Percentiles rank a stretch among this genome's conserved stretches.
These are phyloP conservation scores for Caenorhabditis tropicalis DNA, from an alignment of 1,140 invertebrate species.

Conservation along the genomic window DNA sequence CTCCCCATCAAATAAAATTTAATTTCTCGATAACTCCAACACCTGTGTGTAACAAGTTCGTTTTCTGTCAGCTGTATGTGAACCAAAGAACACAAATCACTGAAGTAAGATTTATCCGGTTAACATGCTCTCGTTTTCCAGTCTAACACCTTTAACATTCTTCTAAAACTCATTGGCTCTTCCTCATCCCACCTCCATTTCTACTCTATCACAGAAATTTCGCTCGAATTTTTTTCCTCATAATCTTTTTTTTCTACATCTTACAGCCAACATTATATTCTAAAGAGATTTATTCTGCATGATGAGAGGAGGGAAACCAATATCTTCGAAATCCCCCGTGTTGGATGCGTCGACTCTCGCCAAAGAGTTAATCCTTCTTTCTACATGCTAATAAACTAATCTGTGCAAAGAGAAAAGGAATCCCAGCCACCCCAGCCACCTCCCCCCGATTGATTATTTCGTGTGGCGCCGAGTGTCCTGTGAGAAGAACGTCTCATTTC, in stretches of 20 bases:
- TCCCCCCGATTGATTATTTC: conserved; percentile 1
- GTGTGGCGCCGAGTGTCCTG: not conserved
- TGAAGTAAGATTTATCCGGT: conserved; percentile 17
- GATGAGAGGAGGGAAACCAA: conserved; percentile 38
- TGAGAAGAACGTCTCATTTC: not conserved
- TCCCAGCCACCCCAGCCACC: not conserved
- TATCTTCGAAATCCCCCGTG: conserved; percentile 31
- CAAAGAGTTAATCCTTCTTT: conserved; percentile 38
- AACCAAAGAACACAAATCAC: conserved; percentile 12
- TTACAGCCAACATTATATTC: not conserved
- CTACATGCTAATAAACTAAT: conserved; percentile 37
- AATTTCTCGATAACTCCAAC: not conserved
- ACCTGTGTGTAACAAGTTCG: conserved; percentile 4
- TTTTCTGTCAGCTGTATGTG: not conserved
- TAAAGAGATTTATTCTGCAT: conserved; percentile 34
- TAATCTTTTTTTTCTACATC: not conserved
- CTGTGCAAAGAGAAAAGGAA: conserved; percentile 14
- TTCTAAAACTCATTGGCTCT: not conserved
- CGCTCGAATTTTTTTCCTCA: not conserved
- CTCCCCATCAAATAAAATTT: conserved; percentile 15
- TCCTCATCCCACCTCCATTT: not conserved
- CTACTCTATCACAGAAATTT: too few species aligned
- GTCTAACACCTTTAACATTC: not conserved
- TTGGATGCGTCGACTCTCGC: conserved; percentile 3
- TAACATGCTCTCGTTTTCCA: conserved; percentile 1